Conservation (phyloP, 2,888 invertebrate species). For the Stratiomys singularior region DNA sequence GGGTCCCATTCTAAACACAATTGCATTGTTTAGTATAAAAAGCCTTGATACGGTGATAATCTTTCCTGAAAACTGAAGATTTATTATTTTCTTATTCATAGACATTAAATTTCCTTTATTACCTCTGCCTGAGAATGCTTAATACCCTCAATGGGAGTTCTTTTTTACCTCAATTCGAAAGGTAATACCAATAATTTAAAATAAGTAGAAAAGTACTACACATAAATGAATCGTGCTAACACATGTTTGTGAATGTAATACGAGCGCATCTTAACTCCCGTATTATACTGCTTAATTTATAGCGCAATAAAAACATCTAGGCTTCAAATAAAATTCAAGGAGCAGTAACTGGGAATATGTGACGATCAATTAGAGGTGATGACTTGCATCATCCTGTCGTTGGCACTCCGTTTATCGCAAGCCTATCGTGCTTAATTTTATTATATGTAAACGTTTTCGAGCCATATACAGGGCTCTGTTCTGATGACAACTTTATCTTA, state of each 20-base stretch:
- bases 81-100: too few species aligned
- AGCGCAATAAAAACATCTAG: constrained; percentile 29
- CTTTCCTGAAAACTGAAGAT: too few species aligned
- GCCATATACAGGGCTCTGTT: constrained; percentile 21
- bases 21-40: too few species aligned
- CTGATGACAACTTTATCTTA: constrained; percentile 45
- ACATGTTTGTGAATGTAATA: constrained; percentile 18
- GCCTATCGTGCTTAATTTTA: constrained; percentile 43
- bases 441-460: constrained; percentile 42
- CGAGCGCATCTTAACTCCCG: neutral
- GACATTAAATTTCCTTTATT: too few species aligned
- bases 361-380: constrained; percentile 44
- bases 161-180: neutral
- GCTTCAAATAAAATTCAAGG: constrained; percentile 20
- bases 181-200: constrained; percentile 7
- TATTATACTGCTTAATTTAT: constrained; percentile 32
- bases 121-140: too few species aligned
- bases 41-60: too few species aligned
- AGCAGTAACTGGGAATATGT: constrained; percentile 1
- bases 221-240: constrained; percentile 4
- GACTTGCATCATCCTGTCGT: constrained; percentile 32
- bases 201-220: neutral
- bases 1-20: too few species aligned
- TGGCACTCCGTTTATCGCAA: constrained; percentile 37
- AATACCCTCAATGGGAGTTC: neutral